Conservation (phyloP, 1,140 invertebrate species). For the Bombus confusus region DNA sequence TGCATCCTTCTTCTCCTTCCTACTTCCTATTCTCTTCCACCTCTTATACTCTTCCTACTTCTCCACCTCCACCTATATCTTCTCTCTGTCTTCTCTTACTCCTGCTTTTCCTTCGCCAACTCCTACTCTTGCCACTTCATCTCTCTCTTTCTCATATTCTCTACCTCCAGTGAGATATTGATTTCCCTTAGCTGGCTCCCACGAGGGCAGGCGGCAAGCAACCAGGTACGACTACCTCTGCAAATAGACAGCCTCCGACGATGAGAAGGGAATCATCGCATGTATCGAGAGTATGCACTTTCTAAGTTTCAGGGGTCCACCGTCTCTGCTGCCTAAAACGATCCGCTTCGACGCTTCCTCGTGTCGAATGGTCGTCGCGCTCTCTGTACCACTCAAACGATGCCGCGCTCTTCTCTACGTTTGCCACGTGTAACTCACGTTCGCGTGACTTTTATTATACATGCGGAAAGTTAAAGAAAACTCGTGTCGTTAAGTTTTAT, state of each 20-base stretch:
- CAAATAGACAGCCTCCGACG: slow-evolving; percentile 66
- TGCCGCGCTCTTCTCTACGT: slow-evolving; percentile 44
- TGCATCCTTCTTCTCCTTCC: slow-evolving; percentile 44
- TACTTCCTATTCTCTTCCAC: slow-evolving; percentile 26
- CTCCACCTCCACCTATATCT: slow-evolving; percentile 45
- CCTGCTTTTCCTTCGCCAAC: slow-evolving; percentile 42
- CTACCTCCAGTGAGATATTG: slow-evolving; percentile 82
- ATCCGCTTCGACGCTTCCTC: slow-evolving; percentile 16
- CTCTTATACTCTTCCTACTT: slow-evolving; percentile 23
- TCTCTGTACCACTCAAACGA: slow-evolving; percentile 22
- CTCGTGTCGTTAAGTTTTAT: background rate
- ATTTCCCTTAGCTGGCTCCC: slow-evolving; percentile 82
- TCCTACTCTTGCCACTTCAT: slow-evolving; percentile 57
- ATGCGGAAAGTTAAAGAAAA: background rate
- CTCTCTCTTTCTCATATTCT: slow-evolving; percentile 67
- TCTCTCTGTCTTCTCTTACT: slow-evolving; percentile 40
- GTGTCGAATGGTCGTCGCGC: slow-evolving; percentile 35
- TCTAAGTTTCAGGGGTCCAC: slow-evolving; percentile 33
- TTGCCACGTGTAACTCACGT: slow-evolving; percentile 60
- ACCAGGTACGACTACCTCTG: slow-evolving; percentile 70
- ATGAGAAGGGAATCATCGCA: slow-evolving; percentile 61
- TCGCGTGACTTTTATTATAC: slow-evolving; percentile 8
- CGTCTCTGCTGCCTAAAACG: slow-evolving; percentile 1
- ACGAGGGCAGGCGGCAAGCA: slow-evolving; percentile 79
- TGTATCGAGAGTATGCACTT: slow-evolving; percentile 42